Conservation (phyloP, 1,140 invertebrate species). For the Aradophagus sp. region DNA sequence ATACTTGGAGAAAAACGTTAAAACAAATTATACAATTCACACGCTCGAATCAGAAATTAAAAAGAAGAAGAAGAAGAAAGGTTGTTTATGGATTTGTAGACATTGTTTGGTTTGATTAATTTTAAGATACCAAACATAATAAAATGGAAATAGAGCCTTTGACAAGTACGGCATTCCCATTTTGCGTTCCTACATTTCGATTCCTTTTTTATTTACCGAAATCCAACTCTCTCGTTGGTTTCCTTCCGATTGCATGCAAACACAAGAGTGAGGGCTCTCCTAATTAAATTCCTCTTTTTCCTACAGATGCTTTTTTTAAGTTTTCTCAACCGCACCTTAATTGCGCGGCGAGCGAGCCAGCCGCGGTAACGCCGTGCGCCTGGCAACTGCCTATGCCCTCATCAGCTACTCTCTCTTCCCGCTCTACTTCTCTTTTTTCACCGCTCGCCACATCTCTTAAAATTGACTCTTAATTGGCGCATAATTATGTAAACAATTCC, state of each 20-base stretch:
- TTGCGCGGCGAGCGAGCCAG: constrained; percentile 67
- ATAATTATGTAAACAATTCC: constrained; percentile 73
- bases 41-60: too few species aligned
- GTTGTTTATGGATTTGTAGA: too few species aligned
- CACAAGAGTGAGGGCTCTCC: constrained; percentile 67
- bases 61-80: too few species aligned
- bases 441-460: constrained; percentile 46
- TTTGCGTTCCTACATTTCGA: constrained; percentile 14
- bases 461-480: constrained; percentile 70
- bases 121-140: too few species aligned
- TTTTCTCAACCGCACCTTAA: constrained; percentile 72
- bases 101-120: too few species aligned
- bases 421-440: constrained; percentile 59
- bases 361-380: constrained; percentile 50
- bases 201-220: constrained; percentile 34
- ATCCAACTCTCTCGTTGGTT: constrained; percentile 54
- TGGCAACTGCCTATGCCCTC: constrained; percentile 56
- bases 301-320: constrained; percentile 67
- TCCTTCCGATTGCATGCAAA: constrained; percentile 69
- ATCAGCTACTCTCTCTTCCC: constrained; percentile 60
- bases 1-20: too few species aligned
- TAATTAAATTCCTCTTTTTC: constrained; percentile 73
- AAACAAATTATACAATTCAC: too few species aligned
- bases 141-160: too few species aligned
- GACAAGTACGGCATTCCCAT: too few species aligned